Evolutionary conservation across 2,113 vertebrate genomes (phyloP).

Genomic region (Aegithalos caudatus): DNA sequence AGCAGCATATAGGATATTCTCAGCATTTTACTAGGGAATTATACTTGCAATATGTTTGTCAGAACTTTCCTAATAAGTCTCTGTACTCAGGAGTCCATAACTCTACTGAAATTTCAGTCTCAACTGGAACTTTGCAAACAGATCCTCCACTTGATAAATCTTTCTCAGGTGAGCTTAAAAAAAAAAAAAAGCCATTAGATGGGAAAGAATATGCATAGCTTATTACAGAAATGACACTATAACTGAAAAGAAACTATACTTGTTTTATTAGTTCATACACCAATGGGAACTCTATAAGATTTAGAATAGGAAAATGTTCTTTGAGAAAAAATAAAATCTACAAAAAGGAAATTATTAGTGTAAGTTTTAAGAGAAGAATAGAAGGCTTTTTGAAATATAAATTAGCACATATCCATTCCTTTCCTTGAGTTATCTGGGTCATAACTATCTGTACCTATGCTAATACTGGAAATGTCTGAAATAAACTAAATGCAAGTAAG

Average conservation of each 20-base stretch:
- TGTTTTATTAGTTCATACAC: not conserved
- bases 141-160: not conserved
- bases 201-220: not conserved
- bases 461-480: not conserved
- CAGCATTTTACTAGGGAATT: not conserved
- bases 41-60: not conserved
- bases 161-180: not conserved
- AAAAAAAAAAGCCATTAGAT: not conserved
- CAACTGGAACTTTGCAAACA: not conserved
- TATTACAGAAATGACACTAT: not conserved
- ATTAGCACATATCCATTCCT: not conserved
- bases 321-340: not conserved
- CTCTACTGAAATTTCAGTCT: not conserved
- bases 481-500: not conserved
- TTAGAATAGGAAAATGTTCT: not conserved
- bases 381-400: not conserved
- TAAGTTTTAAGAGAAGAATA: not conserved
- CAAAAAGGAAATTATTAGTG: not conserved
- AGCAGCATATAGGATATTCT: not conserved
- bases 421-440: not conserved
- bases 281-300: not conserved
- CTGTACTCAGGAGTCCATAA: not conserved
- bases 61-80: not conserved
- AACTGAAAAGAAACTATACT: not conserved
- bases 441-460: not conserved